These are phyloP conservation scores for Bos javanicus DNA, from an alignment of 2,113 vertebrate genomes.

Conservation along the genomic window DNA sequence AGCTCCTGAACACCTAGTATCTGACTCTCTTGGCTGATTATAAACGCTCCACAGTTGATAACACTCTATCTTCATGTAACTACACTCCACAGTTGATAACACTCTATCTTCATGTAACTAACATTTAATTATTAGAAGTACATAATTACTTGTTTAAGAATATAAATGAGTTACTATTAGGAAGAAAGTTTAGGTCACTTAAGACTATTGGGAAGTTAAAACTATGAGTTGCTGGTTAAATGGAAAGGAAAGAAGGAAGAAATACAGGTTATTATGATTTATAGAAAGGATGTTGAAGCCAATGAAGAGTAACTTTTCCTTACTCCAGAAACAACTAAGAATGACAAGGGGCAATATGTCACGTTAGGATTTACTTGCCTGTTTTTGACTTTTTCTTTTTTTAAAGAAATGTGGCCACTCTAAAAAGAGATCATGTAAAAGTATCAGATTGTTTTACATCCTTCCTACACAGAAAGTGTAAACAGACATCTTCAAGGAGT, in stretches of 20 bases:
- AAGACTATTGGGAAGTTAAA: neutral
- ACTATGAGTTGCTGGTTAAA: neutral
- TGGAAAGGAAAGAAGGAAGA: conserved; percentile 34
- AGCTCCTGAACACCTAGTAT: neutral
- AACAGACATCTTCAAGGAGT: neutral
- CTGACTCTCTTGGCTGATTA: neutral
- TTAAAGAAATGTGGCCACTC: neutral
- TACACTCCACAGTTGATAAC: neutral
- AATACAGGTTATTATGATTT: neutral
- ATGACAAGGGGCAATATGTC: neutral
- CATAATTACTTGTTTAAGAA: conserved; percentile 31
- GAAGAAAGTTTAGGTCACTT: conserved; percentile 21
- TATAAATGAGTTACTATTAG: neutral
- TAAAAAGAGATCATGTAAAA: neutral
- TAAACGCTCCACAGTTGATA: neutral
- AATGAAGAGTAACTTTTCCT: neutral
- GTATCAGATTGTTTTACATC: neutral
- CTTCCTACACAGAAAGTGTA: neutral
- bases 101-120: neutral
- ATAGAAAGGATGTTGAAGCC: neutral
- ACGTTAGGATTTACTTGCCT: neutral
- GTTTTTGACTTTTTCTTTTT: neutral
- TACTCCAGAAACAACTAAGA: neutral
- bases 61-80: neutral
- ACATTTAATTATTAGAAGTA: neutral